These are phyloP conservation scores for Cinclus mexicanus DNA, from an alignment of 2,113 vertebrate genomes.

Conservation along the genomic window DNA sequence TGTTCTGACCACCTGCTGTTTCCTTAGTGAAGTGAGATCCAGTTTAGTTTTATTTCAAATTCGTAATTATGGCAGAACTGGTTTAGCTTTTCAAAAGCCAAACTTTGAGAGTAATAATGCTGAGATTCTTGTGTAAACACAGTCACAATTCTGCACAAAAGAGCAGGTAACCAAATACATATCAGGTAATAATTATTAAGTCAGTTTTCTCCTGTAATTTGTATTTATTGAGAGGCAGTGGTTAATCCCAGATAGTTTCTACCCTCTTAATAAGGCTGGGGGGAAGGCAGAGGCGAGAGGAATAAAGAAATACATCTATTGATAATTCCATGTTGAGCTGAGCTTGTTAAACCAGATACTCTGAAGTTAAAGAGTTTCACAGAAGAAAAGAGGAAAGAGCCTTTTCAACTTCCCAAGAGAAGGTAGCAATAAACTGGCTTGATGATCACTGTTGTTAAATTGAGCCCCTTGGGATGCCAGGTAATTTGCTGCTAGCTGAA, in stretches of 20 bases:
- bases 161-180: neutral
- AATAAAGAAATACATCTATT: conserved; percentile 7
- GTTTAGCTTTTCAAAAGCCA: neutral
- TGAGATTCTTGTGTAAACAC: neutral
- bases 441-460: conserved; percentile 54
- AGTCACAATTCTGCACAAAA: neutral
- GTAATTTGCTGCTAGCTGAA: neutral
- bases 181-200: neutral
- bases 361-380: conserved; percentile 42
- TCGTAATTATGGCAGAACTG: neutral
- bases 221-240: neutral
- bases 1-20: conserved; percentile 43
- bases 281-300: neutral
- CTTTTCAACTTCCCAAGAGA: conserved; percentile 41
- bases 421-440: conserved; percentile 45
- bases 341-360: conserved; percentile 49
- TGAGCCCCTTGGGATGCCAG: conserved; percentile 4
- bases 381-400: neutral
- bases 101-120: neutral
- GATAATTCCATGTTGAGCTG: conserved; percentile 37
- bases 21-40: neutral
- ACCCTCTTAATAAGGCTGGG: neutral
- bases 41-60: neutral
- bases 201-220: neutral
- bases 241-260: neutral